These are phyloP conservation scores for Chloroceryle amazona DNA, from an alignment of 2,797 vertebrate species.

Conservation along the genomic window DNA sequence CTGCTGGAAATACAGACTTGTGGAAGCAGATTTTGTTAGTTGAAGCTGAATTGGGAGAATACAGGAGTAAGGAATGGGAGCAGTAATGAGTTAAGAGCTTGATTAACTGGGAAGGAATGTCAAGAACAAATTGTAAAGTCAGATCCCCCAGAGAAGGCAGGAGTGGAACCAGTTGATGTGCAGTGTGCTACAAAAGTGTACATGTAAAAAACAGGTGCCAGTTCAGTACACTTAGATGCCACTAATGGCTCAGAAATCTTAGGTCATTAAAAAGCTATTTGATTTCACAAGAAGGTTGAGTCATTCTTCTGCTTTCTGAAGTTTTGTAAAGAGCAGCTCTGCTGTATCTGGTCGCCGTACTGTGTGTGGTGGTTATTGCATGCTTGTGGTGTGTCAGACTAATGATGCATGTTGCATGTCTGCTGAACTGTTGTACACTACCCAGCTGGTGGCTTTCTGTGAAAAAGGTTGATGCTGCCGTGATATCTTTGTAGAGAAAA, in stretches of 20 bases:
- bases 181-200: neutral
- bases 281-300: neutral
- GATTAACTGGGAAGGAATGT: neutral
- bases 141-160: neutral
- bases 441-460: neutral
- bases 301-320: neutral
- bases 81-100: neutral
- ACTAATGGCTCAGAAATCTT: neutral
- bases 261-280: neutral
- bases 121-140: neutral
- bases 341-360: accelerated
- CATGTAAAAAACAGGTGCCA: accelerated
- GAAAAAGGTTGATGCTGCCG: accelerated
- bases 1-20: neutral
- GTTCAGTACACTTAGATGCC: neutral
- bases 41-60: neutral
- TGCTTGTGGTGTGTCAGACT: neutral
- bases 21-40: neutral
- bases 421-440: neutral
- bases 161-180: neutral
- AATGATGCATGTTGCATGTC: accelerated
- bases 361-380: neutral
- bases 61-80: neutral
- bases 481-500: neutral
- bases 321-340: neutral